Conservation (phyloP, 2,888 invertebrate species). For the Philopedon plagiatum region DNA sequence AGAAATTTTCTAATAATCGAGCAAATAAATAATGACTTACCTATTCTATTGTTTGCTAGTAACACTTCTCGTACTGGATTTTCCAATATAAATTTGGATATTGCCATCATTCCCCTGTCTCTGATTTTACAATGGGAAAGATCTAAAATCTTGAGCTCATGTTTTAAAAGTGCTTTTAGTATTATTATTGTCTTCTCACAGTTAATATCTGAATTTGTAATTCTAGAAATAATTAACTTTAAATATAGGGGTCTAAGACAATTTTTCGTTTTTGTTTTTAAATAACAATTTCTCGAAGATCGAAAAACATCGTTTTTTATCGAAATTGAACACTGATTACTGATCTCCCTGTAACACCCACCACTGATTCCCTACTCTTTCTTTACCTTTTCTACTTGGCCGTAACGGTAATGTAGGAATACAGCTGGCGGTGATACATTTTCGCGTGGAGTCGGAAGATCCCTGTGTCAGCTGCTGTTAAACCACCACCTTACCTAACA, state of each 20-base stretch:
- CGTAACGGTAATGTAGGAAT: too few relatives aligned
- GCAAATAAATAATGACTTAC: too few relatives aligned
- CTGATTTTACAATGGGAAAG: constrained; percentile 65
- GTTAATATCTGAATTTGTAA: constrained; percentile 63
- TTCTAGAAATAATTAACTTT: constrained; percentile 52
- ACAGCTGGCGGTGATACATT: too few relatives aligned
- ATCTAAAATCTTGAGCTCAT: constrained; percentile 60
- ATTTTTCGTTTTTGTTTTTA: neutral
- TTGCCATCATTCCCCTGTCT: constrained; percentile 60
- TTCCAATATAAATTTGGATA: constrained; percentile 60
- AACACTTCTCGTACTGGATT: constrained; percentile 57
- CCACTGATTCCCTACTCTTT: too few relatives aligned
- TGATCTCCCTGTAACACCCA: too few relatives aligned
- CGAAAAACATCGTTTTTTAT: too few relatives aligned
- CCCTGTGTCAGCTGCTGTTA: too few relatives aligned
- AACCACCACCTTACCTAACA: too few relatives aligned
- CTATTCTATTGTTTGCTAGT: constrained; percentile 62
- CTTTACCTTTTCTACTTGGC: too few relatives aligned
- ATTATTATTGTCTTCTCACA: constrained; percentile 60
- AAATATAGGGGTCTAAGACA: neutral
- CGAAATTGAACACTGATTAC: too few relatives aligned
- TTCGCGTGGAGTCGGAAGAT: too few relatives aligned
- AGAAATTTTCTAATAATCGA: neutral
- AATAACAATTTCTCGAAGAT: too few relatives aligned
- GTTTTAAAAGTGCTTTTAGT: constrained; percentile 59